phyloP scores from a whole-genome alignment of 1,140 invertebrate genomes.

The Pemphigus obesinymphae region DNA sequence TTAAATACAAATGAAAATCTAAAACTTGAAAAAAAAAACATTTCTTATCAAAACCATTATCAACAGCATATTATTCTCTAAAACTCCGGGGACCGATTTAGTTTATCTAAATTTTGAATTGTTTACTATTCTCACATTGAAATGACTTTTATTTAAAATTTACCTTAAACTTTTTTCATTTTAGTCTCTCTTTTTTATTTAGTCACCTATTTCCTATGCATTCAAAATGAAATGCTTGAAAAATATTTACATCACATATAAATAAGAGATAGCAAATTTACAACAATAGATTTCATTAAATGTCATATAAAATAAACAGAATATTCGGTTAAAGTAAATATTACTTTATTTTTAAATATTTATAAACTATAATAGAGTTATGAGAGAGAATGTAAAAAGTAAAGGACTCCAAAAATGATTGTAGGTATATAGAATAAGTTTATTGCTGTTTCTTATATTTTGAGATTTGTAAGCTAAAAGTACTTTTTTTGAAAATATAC shows the following conservation, averaged over 20 bases:
- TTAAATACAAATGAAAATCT: neutral
- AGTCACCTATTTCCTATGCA: neutral
- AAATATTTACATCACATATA: neutral
- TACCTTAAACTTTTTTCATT: neutral
- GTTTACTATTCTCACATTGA: neutral
- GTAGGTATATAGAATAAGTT: neutral
- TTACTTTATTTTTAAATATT: neutral
- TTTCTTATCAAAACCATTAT: neutral
- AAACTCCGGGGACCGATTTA: neutral
- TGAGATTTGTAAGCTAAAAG: neutral
- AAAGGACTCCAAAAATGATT: neutral
- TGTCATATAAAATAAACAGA: neutral
- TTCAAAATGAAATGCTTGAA: neutral
- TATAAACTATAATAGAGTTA: neutral
- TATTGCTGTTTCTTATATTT: neutral
- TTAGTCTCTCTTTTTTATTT: neutral
- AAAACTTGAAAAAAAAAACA: neutral
- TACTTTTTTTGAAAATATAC: neutral
- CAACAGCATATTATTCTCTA: neutral
- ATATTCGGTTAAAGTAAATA: conserved; percentile 1
- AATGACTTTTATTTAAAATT: conserved; percentile 26
- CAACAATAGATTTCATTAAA: neutral
- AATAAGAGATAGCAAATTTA: neutral
- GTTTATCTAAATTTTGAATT: neutral
- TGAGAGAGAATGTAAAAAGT: neutral